phyloP scores from a whole-genome alignment of 1,140 invertebrate species.

The Tenebrio molitor region DNA sequence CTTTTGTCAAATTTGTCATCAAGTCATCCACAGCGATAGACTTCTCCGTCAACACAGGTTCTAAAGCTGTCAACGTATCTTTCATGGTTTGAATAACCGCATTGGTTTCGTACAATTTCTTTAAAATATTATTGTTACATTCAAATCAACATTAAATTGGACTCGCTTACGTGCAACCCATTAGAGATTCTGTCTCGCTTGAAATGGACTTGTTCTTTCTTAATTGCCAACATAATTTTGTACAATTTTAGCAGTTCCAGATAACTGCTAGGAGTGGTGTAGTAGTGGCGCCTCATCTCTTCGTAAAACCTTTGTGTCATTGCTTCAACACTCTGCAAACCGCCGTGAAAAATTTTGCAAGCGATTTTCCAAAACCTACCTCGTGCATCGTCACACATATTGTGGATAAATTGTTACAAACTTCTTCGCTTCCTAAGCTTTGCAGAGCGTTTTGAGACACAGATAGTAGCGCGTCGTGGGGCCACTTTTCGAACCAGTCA shows the following conservation, averaged over 20 bases:
- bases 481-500: slow-evolving; percentile 94
- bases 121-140: slow-evolving; percentile 55
- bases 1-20: slow-evolving; percentile 81
- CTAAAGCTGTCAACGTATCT: slow-evolving; percentile 85
- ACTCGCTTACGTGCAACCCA: slow-evolving; percentile 74
- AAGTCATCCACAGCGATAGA: slow-evolving; percentile 85
- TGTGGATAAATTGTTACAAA: slow-evolving; percentile 72
- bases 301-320: slow-evolving; percentile 81
- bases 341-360: no score
- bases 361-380: no score
- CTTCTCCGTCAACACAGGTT: slow-evolving; percentile 88
- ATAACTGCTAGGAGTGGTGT: slow-evolving; percentile 92
- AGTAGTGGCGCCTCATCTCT: slow-evolving; percentile 88
- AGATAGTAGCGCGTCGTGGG: slow-evolving; percentile 86
- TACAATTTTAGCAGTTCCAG: slow-evolving; percentile 89
- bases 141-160: background rate
- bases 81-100: slow-evolving; percentile 89
- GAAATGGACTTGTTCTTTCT: slow-evolving; percentile 75
- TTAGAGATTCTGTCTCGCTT: slow-evolving; percentile 81
- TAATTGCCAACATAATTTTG: slow-evolving; percentile 74
- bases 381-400: slow-evolving; percentile 85
- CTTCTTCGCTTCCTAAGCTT: slow-evolving; percentile 66
- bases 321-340: slow-evolving; percentile 78
- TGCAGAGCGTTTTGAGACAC: slow-evolving; percentile 77
- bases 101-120: slow-evolving; percentile 91